Base-by-base conservation (phyloP, 2,888 invertebrate genomes). In the Heliconius erato region DNA sequence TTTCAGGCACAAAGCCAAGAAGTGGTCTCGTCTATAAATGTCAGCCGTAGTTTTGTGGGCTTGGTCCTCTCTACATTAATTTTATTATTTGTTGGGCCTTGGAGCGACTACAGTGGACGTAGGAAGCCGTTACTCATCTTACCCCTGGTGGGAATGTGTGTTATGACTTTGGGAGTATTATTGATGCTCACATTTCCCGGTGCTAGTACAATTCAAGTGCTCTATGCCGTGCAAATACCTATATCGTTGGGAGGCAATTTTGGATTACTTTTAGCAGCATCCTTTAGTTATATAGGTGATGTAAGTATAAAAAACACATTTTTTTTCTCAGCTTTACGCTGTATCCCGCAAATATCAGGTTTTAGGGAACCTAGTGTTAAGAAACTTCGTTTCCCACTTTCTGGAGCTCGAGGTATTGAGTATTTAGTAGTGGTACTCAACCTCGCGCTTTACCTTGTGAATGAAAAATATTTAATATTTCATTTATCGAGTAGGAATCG, bases 241-340 rank as follows among this genome's bases (percentile, higher is more conserved):
- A 97, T 98, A 96, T 97, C 97, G 82, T 93, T 97, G 54, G 97
- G 97, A 54, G 97, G 97, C 0, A 96, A 97, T 76, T 97, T 97
- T 79, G 97, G 97, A 87, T 96, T 97, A 77, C 96, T 98, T 93
- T 96, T 98, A 84, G 97, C 98, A 94, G 97, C 97, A 0, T 96
- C 98, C 74, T 97, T 98, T 93, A 97, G 97, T 90, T 97, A 98
- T 90, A 97, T 98, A 79, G 97, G 97, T 28, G 98, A 98, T 90
- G 97, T 98, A 85, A 97, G 98, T 94, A 84, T 84, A 76, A 14
- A 44, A 23, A 69, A 23, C 35, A 32, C 7, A 69, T 23, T 2
- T 59, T n/a, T 63, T n/a, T 63, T 63, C 23, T 63, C 23, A 59
- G 0, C 23, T 59, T 2, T 23, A 59, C 59, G 7, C 7, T 59